Percentiles rank a stretch among this genome's conserved stretches.
Evolutionary conservation across 1,140 invertebrate genomes (phyloP).

Genomic region (Trachelipus rathkii): DNA sequence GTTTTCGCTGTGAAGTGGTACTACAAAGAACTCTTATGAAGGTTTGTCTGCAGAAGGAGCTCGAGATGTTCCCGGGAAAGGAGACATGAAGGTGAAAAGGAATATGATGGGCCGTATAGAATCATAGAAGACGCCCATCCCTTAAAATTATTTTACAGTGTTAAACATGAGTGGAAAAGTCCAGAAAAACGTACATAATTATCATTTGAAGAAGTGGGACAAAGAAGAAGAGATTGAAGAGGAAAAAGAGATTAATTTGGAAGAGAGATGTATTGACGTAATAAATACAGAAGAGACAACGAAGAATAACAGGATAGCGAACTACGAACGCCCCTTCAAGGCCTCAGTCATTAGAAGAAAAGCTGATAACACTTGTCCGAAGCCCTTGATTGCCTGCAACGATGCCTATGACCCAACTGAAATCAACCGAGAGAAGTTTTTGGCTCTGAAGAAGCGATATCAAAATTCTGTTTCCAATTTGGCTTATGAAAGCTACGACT

Average conservation of each 20-base stretch:
- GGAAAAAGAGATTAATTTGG: neutral
- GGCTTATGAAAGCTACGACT: neutral
- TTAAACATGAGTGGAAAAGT: too few species aligned
- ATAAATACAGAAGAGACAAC: too few species aligned
- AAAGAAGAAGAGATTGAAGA: constrained; percentile 3
- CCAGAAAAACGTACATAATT: too few species aligned
- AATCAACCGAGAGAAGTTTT: neutral
- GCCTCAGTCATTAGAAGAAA: neutral
- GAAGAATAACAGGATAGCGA: neutral
- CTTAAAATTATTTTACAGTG: too few species aligned
- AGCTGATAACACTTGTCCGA: neutral
- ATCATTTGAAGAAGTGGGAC: too few species aligned
- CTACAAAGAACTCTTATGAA: neutral
- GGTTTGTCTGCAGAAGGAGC: neutral
- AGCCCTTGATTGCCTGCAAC: constrained; percentile 1
- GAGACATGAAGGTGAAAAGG: neutral
- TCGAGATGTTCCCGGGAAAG: neutral
- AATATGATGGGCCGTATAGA: too few species aligned
- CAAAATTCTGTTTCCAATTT: constrained; percentile 7
- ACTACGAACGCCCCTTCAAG: neutral
- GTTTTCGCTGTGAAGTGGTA: neutral
- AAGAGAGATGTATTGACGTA: neutral
- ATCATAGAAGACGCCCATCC: neutral
- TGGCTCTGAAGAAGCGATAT: neutral
- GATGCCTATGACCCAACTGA: neutral